Evolutionary conservation across 2,888 invertebrate species (phyloP).

Genomic region (Gnatocerus cornutus): DNA sequence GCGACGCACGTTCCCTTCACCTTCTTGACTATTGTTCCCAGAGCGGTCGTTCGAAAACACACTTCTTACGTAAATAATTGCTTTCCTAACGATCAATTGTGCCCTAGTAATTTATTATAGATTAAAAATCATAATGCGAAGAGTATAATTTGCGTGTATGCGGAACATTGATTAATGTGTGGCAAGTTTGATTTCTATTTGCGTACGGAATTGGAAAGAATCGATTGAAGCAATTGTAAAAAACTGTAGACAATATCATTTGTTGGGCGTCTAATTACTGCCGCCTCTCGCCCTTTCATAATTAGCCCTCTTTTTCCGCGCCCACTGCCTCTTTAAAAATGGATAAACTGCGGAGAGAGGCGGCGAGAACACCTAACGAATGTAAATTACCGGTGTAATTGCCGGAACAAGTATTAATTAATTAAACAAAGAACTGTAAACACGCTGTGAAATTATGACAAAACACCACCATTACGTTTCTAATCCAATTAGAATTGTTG

Average conservation of each 20-base stretch:
- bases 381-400: constrained; percentile 66
- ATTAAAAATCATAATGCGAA: constrained; percentile 37
- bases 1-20: constrained; percentile 49
- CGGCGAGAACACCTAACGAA: constrained; percentile 59
- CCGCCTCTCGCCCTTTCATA: no score
- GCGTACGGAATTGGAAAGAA: constrained; percentile 17
- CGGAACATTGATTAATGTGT: constrained; percentile 47
- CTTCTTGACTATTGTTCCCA: constrained; percentile 32
- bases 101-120: constrained; percentile 37
- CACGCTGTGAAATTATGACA: constrained; percentile 68
- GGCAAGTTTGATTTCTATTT: constrained; percentile 46
- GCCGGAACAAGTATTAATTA: constrained; percentile 69
- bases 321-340: constrained; percentile 37
- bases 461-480: constrained; percentile 64
- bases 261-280: no score
- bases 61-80: constrained; percentile 38
- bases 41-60: constrained; percentile 13
- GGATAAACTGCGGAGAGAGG: constrained; percentile 48
- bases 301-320: background rate
- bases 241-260: background rate
- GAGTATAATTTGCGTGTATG: constrained; percentile 30
- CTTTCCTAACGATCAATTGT: constrained; percentile 40
- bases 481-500: constrained; percentile 61
- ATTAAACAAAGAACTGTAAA: constrained; percentile 68
- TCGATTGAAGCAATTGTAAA: background rate